A percentile compares a stretch with the other conserved stretches of the same genome.
Conservation (phyloP, 2,888 invertebrate species). For the Callosobruchus maculatus region DNA sequence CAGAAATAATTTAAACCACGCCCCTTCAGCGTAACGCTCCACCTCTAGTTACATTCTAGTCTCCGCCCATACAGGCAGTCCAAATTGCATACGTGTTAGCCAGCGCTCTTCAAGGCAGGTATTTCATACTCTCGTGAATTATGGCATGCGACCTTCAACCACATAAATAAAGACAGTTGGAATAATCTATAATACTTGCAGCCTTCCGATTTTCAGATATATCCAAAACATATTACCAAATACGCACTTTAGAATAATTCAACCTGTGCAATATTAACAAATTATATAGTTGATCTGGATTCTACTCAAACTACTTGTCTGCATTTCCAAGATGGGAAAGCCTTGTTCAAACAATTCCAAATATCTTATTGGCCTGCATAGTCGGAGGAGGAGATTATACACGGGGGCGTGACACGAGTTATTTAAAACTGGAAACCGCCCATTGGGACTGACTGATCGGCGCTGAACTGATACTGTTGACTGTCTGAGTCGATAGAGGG, state of each 20-base stretch:
- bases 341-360: too few species aligned
- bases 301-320: too few species aligned
- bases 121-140: neutral
- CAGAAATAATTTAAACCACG: neutral
- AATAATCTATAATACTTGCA: too few species aligned
- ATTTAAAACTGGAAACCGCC: conserved; percentile 71
- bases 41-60: neutral
- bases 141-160: too few species aligned
- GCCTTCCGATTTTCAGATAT: neutral
- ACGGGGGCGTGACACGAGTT: neutral
- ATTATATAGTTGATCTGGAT: too few species aligned
- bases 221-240: neutral
- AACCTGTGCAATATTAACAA: too few species aligned
- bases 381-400: neutral
- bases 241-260: too few species aligned
- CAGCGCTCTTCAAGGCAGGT: neutral
- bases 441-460: conserved; percentile 70
- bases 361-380: too few species aligned
- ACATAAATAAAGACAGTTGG: too few species aligned
- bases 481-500: conserved; percentile 69
- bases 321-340: too few species aligned
- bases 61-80: neutral
- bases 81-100: too few species aligned
- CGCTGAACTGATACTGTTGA: conserved; percentile 70
- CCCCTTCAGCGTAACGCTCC: neutral